Evolutionary conservation across 2,888 invertebrate species (phyloP), one percentile per base, ranked within the genome.

Genomic region (Ectemnius continuus): DNA sequence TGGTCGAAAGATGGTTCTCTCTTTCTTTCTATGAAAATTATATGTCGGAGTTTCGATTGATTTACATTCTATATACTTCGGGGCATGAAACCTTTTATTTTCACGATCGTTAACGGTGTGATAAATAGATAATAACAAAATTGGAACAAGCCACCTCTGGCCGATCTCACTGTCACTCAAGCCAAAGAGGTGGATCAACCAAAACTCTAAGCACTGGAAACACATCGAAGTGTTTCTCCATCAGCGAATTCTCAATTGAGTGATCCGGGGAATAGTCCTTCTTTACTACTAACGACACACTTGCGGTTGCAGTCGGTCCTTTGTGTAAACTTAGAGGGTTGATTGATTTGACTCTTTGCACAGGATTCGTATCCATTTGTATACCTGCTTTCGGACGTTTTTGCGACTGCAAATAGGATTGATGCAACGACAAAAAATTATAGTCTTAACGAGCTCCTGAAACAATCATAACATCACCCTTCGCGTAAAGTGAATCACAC

Each of bases 361-460:
- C 84, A 82, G 82, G 81, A 82, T 81, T 85, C 78, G 78, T 80
- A 84, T 86, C 81, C 83, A 82, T 81, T 82, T 85, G 75, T 82
- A 77, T 86, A 80, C 79, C 84, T 83, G 78, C 68, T 80, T 79
- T 81, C 70, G 77, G 83, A 85, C 84, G 84, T 79, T 81, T 85
- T 84, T 84, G 81, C 84, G 83, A 85, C 85, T 83, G 86, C 84
- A 78, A 86, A 86, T 86, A 84, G 82, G 85, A 87, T 86, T 87
- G 85, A 84, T 88, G 88, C 85, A 87, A 87, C 85, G 86, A 87
- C 83, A 84, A 85, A 82, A 82, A 82, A 83, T 85, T 86, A 82
- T 84, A 83, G 85, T 82, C 87, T 89, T 90, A 90, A 86, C 88
- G 89, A 79, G 87, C 87, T 87, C 89, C 90, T 91, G 88, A 76